Evolutionary conservation across 2,113 vertebrate genomes (phyloP), one percentile per base, ranked within the genome.

Genomic region (Alethe castanea): DNA sequence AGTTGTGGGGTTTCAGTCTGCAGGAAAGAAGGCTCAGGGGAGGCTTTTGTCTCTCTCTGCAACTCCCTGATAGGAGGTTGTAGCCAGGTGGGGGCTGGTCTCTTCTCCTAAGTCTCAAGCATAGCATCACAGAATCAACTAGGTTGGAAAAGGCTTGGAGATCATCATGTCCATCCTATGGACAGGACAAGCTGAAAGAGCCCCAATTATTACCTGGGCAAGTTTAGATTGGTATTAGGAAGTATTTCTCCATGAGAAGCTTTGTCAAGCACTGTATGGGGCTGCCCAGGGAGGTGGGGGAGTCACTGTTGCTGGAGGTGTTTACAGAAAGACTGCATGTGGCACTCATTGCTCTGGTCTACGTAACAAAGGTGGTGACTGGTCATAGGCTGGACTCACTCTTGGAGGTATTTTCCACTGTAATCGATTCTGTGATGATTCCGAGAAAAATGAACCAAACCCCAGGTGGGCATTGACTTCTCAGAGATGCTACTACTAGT

Each of bases 1-100:
- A 19, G 10, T 9, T 57, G 9, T 19, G 8, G 9, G 9, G 42
- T 28, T 11, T 59, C 19, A 4, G 3, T 29, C 8, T 50, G 24
- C 29, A 57, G 19, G 8, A 76, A 36, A 6, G 20, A 7, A 44
- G 17, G 20, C 20, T 44, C 20, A 2, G 9, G 8, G 5, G 14
- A 8, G 5, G 42, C 5, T 28, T 28, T 16, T 35, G 2, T 48
- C 12, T 16, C 8, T 66, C n/a, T 47, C 29, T 42, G 2, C 6
- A 12, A 5, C 8, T 56, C 15, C 52, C 25, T 42, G 25, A 35
- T 1, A 25, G 35, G 13, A 9, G 11, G 4, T 2, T 42, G 13
- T 26, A 31, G 10, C 5, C 13, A 18, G 5, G 17, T 50, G 7
- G 5, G 5, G 2, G 0, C 42, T 0, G 0, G 13, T 35, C 4